Percentiles rank a stretch among this genome's conserved stretches.
phyloP scores from a whole-genome alignment of 2,888 invertebrate species.

The Caenorhabditis imperialis region DNA sequence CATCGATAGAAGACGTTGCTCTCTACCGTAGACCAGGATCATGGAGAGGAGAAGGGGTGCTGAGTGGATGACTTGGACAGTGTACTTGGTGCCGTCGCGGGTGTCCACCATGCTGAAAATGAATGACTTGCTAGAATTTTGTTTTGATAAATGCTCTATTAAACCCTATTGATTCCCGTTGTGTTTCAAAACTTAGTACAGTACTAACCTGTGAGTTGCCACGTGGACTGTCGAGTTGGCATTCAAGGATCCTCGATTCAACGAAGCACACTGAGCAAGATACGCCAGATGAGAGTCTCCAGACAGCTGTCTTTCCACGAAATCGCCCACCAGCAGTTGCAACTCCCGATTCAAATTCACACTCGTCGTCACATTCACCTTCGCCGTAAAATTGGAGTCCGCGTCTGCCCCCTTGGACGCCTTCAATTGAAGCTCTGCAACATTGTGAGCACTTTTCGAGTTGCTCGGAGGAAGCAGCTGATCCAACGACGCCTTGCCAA shows the following conservation, averaged over 20 bases:
- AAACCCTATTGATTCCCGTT: neutral
- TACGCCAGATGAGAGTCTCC: conserved; percentile 73
- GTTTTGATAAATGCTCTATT: too few species aligned
- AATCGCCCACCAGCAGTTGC: conserved; percentile 76
- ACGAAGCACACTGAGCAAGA: conserved; percentile 74
- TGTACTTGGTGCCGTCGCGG: conserved; percentile 79
- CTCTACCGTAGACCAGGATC: conserved; percentile 79
- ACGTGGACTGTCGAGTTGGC: conserved; percentile 66
- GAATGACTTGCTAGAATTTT: too few species aligned
- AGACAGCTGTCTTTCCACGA: conserved; percentile 63
- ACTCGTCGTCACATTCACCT: conserved; percentile 76
- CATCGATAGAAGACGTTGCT: conserved; percentile 79
- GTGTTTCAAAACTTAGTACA: neutral
- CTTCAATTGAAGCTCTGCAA: conserved; percentile 74
- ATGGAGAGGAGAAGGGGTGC: conserved; percentile 80
- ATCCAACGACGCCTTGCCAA: conserved; percentile 64
- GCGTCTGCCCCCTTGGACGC: too few species aligned
- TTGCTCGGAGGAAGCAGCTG: conserved; percentile 78
- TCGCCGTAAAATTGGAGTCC: conserved; percentile 70
- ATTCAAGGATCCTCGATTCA: conserved; percentile 73
- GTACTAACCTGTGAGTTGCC: conserved; percentile 73
- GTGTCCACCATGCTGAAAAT: conserved; percentile 78
- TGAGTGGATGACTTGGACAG: conserved; percentile 80
- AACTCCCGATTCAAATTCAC: conserved; percentile 77
- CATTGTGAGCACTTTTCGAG: conserved; percentile 76